Base-by-base conservation (phyloP, 30 jellyfish, hydroid and myxozoan species). In the Sanderia malayensis region DNA sequence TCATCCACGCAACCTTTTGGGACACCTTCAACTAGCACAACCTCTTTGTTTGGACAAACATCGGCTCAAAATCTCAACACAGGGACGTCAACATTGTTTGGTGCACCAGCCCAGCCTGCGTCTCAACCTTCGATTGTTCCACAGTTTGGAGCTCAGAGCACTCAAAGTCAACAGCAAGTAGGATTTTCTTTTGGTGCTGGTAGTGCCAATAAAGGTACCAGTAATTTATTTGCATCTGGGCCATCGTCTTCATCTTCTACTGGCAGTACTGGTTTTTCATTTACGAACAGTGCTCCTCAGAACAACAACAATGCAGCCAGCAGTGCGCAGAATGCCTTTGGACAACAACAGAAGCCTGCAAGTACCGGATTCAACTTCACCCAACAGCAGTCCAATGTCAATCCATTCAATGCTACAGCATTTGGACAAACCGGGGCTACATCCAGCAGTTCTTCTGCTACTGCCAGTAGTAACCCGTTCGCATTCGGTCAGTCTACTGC, bases 111-210 rank as follows among this genome's bases (percentile, higher is more conserved):
- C 4, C 62, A 31, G 18, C 60, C 66, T 6, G 62, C 75, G 3
- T 20, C 58, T 20, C 58, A 47, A n/a, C n/a, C n/a, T 21, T 31
- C 89, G 1, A 28, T 53, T 37, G 58, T 75, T 9, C 26, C 77
- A 4, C 21, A 41, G 22, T 83, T 83, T 83, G 95, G 88, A 22
- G n/a, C 80, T 1, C 47, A 74, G 2, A 18, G 41, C 0, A 26
- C 63, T 2, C 15, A 45, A 0, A 1, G 61, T 11, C n/a, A n/a
- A n/a, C n/a, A n/a, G n/a, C n/a, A n/a, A n/a, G 47, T 65, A 10
- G 74, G 74, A 1, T 73, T 73, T 47, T 55, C 85, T 1, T 73
- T 73, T 44, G 85, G 85, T 3, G 0, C 67, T 33, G 49, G 46
- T 9, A 11, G 64, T 21, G 65, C 72, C 22, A 62, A 62, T 57